phyloP scores from a whole-genome alignment of 2,113 vertebrate genomes.

The Ranitomeya variabilis region DNA sequence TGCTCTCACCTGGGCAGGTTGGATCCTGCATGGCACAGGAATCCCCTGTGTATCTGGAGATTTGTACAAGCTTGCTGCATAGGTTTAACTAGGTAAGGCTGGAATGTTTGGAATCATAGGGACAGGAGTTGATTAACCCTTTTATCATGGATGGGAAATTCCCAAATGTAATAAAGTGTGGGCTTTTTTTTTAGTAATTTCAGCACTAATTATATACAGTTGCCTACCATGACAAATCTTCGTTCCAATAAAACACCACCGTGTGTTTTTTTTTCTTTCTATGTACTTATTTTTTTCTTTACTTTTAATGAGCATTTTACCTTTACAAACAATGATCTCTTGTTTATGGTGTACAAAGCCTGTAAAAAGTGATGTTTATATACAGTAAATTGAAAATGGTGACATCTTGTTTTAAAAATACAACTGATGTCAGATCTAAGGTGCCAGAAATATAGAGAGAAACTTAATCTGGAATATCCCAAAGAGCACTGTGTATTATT shows the following conservation, averaged over 20 bases:
- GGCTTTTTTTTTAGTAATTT: too few relatives aligned
- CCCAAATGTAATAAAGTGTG: neutral
- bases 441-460: conserved; percentile 1
- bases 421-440: conserved; percentile 1
- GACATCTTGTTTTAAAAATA: conserved; percentile 22
- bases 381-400: neutral
- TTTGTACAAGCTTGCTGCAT: conserved; percentile 80
- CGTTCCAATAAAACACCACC: neutral
- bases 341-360: neutral
- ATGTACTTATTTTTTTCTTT: neutral
- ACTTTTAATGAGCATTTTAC: neutral
- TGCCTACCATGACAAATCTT: neutral
- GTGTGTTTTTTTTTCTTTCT: neutral
- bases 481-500: conserved; percentile 43
- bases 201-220: neutral
- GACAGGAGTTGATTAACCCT: conserved; percentile 41
- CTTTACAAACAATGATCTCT: neutral
- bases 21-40: conserved; percentile 74
- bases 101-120: conserved; percentile 75
- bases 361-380: neutral
- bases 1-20: conserved; percentile 72
- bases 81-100: conserved; percentile 73
- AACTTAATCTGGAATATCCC: conserved; percentile 16
- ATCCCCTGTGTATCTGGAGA: conserved; percentile 71
- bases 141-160: neutral